phyloP scores from a whole-genome alignment of 1,140 invertebrate genomes.

The Sycophila sp. region DNA sequence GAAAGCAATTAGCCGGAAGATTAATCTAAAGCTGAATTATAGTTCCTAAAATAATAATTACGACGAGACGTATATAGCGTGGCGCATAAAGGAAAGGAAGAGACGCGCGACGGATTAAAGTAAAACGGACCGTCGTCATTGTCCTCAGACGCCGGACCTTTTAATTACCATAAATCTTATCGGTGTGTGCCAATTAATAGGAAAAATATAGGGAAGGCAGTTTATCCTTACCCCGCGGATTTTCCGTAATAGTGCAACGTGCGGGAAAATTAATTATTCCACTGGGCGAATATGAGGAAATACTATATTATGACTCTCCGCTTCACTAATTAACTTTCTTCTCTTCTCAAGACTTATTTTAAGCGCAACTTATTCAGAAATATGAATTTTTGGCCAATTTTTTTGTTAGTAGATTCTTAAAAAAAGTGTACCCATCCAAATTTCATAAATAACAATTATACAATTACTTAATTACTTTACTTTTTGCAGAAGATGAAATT shows the following conservation, averaged over 20 bases:
- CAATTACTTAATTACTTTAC: no score
- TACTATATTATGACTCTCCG: background rate
- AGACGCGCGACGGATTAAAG: slow-evolving; percentile 41
- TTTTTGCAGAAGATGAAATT: no score
- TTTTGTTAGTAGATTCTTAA: no score
- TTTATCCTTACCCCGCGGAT: slow-evolving; percentile 13
- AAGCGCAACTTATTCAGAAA: no score
- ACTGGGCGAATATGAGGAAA: slow-evolving; percentile 4
- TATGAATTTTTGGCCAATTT: no score
- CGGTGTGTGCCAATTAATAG: slow-evolving; percentile 39
- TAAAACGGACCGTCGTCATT: slow-evolving; percentile 38
- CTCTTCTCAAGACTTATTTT: no score
- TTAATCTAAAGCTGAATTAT: slow-evolving; percentile 44
- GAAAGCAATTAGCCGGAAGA: no score
- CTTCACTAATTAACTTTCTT: slow-evolving; percentile 9
- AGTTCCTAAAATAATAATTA: slow-evolving; percentile 51
- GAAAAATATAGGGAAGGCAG: slow-evolving; percentile 38
- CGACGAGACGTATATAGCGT: slow-evolving; percentile 15
- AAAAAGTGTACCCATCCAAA: no score
- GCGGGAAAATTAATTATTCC: slow-evolving; percentile 30
- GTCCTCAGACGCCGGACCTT: slow-evolving; percentile 37
- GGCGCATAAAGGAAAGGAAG: background rate
- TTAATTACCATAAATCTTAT: slow-evolving; percentile 52
- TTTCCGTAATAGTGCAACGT: slow-evolving; percentile 28
- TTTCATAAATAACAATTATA: no score